phyloP scores from a whole-genome alignment of 2,113 vertebrate species.

The Polypterus bichir region DNA sequence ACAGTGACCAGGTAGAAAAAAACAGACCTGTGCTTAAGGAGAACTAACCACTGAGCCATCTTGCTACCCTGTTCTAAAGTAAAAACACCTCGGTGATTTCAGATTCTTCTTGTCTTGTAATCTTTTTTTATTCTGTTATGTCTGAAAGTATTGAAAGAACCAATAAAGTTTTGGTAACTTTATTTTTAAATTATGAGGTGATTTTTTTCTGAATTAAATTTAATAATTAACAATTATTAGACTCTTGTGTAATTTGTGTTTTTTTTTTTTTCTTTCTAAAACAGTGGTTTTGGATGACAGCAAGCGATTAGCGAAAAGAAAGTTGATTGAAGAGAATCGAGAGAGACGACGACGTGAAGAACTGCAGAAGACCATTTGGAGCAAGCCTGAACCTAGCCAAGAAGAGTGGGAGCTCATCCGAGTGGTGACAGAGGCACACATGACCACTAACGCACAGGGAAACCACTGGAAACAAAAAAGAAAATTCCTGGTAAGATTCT shows the following conservation, averaged over 20 bases:
- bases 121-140: too few relatives aligned
- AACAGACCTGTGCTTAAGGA: too few relatives aligned
- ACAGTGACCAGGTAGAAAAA: too few relatives aligned
- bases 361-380: slow-evolving; percentile 75
- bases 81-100: too few relatives aligned
- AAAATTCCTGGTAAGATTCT: slow-evolving; percentile 86
- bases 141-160: neutral
- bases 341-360: slow-evolving; percentile 80
- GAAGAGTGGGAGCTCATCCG: slow-evolving; percentile 95
- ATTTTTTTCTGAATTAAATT: too few relatives aligned
- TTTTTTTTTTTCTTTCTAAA: slow-evolving; percentile 1
- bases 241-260: neutral
- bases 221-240: neutral
- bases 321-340: slow-evolving; percentile 90
- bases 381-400: slow-evolving; percentile 78
- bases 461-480: slow-evolving; percentile 97
- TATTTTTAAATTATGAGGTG: too few relatives aligned
- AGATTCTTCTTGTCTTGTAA: too few relatives aligned
- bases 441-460: slow-evolving; percentile 92
- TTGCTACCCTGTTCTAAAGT: too few relatives aligned
- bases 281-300: slow-evolving; percentile 93
- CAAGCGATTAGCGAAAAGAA: slow-evolving; percentile 87
- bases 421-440: slow-evolving; percentile 85
- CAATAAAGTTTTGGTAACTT: too few relatives aligned
- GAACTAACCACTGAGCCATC: too few relatives aligned